Conservation (phyloP, 2,113 vertebrate species). For the Trogon surrucura region DNA sequence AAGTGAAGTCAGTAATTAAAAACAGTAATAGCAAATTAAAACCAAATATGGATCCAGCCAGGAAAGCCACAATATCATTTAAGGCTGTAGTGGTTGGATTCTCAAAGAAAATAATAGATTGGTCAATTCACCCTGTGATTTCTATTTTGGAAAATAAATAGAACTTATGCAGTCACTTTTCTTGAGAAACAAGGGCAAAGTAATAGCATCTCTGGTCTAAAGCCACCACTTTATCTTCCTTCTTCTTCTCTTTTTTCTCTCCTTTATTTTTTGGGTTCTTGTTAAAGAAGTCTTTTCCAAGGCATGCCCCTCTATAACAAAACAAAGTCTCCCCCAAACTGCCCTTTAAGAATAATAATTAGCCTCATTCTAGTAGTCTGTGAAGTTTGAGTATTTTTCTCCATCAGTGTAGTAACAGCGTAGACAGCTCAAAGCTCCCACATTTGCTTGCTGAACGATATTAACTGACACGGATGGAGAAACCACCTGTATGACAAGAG, state of each 20-base stretch:
- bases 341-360: neutral
- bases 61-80: neutral
- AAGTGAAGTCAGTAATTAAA: constrained; percentile 11
- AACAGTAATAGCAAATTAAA: neutral
- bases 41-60: neutral
- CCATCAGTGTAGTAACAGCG: neutral
- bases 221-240: neutral
- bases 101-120: too few species aligned
- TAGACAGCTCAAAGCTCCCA: neutral
- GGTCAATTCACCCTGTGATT: neutral
- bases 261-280: neutral
- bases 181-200: neutral
- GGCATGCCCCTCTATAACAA: neutral
- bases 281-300: neutral
- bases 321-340: neutral
- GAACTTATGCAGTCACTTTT: neutral
- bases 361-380: neutral
- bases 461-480: neutral
- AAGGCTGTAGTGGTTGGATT: neutral
- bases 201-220: constrained; percentile 10
- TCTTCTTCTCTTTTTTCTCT: neutral
- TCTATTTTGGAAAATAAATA: neutral
- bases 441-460: neutral
- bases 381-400: neutral
- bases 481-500: neutral